phyloP scores from a whole-genome alignment of 2,797 vertebrate species.

The Florisuga fusca region DNA sequence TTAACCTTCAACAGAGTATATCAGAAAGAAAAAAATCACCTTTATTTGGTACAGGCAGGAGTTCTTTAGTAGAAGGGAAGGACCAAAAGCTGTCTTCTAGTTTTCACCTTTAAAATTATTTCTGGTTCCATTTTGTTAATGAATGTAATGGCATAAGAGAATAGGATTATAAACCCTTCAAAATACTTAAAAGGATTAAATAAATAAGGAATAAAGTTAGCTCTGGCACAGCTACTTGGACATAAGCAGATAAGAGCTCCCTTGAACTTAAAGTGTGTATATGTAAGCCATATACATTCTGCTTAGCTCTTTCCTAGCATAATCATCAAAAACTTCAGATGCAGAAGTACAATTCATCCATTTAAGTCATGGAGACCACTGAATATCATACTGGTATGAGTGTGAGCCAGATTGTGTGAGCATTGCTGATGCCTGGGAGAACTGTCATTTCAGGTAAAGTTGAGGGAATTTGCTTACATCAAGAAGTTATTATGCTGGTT shows the following conservation, averaged over 20 bases:
- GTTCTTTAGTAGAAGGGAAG: neutral
- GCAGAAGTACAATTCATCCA: neutral
- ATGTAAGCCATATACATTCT: slow-evolving; percentile 7
- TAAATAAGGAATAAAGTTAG: slow-evolving; percentile 29
- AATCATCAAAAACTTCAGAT: neutral
- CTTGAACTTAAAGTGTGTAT: slow-evolving; percentile 8
- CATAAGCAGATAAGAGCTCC: slow-evolving; percentile 20
- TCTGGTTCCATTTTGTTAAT: neutral
- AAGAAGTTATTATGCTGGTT: neutral
- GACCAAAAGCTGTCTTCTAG: neutral
- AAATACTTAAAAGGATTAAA: slow-evolving; percentile 33
- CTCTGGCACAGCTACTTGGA: neutral
- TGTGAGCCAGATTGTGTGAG: neutral
- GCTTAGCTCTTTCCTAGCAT: neutral
- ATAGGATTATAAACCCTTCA: neutral
- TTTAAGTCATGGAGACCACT: neutral
- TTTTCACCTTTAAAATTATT: neutral
- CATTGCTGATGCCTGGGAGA: neutral
- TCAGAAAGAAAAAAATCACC: neutral
- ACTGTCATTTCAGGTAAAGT: neutral
- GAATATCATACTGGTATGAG: neutral
- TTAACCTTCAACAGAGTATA: neutral
- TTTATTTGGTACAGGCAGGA: neutral
- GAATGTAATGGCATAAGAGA: neutral
- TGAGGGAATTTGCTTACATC: neutral